Evolutionary conservation across 1,140 invertebrate genomes (phyloP).

Genomic region (Paracyclopina nana): DNA sequence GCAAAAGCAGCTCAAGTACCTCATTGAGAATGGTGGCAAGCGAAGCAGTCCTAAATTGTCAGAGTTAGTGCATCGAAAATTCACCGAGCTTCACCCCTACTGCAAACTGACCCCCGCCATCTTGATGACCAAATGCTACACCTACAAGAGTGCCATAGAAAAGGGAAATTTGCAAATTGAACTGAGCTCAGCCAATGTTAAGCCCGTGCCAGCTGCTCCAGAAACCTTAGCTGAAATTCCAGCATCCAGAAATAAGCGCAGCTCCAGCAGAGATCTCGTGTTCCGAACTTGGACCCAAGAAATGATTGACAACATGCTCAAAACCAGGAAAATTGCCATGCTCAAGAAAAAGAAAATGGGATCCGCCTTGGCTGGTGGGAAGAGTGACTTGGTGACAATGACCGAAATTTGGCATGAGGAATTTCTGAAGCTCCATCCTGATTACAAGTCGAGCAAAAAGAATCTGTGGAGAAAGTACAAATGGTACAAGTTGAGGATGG

Average conservation of each 20-base stretch:
- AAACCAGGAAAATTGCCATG: neutral
- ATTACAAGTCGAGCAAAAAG: neutral
- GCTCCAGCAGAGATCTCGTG: neutral
- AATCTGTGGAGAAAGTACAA: slow-evolving; percentile 6
- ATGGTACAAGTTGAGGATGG: neutral
- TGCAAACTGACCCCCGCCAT: neutral
- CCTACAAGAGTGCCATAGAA: neutral
- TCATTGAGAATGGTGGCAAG: neutral
- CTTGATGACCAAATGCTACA: neutral
- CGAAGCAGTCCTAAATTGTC: neutral
- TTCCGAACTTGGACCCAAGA: neutral
- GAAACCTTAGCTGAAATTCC: neutral
- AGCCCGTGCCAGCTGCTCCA: neutral
- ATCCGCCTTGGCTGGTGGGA: neutral
- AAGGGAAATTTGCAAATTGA: neutral
- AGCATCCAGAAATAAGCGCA: too few relatives aligned
- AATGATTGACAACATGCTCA: slow-evolving; percentile 6
- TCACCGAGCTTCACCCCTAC: neutral
- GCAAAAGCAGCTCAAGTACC: neutral
- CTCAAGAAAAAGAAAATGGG: neutral
- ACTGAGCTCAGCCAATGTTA: neutral
- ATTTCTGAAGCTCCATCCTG: slow-evolving; percentile 6
- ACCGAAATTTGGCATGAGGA: slow-evolving; percentile 5
- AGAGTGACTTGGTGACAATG: neutral
- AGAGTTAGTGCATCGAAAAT: neutral